Percentiles rank a stretch among this genome's conserved stretches.
Conservation (phyloP, 1,140 invertebrate genomes). For the Drosophila neocordata region DNA sequence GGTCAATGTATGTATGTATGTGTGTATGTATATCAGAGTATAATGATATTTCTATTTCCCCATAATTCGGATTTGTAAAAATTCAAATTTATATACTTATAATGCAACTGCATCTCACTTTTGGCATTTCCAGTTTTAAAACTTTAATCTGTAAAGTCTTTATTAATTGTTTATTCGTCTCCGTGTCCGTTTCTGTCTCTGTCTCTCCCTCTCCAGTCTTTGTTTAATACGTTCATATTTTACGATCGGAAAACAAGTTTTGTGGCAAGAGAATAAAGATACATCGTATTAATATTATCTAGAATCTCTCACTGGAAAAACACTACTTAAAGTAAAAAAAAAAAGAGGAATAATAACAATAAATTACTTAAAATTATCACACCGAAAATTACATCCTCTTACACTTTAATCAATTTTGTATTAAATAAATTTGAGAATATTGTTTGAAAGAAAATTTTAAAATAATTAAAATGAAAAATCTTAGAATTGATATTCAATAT, state of each 20-base stretch:
- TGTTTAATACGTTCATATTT: slow-evolving; percentile 13
- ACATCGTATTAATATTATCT: slow-evolving; percentile 46
- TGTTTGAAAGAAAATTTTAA: too few relatives aligned
- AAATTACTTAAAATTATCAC: slow-evolving; percentile 3
- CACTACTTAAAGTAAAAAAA: slow-evolving; percentile 33
- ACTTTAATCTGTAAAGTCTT: slow-evolving; percentile 19
- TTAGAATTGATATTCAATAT: too few relatives aligned
- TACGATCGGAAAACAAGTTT: slow-evolving; percentile 50
- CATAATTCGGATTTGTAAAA: slow-evolving; percentile 6
- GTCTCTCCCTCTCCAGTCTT: neutral
- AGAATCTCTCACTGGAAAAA: slow-evolving; percentile 59
- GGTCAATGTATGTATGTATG: too few relatives aligned
- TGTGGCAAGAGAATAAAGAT: slow-evolving; percentile 32
- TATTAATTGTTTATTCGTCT: slow-evolving; percentile 38
- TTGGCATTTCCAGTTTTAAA: slow-evolving; percentile 7
- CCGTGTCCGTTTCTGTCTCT: too few relatives aligned
- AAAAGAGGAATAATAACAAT: neutral
- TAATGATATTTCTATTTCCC: slow-evolving; percentile 1
- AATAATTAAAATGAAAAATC: too few relatives aligned
- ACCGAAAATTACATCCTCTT: neutral
- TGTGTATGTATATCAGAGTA: neutral
- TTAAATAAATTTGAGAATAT: too few relatives aligned
- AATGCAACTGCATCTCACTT: slow-evolving; percentile 11
- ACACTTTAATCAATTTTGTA: too few relatives aligned
- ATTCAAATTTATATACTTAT: neutral